Conservation (phyloP, 1,140 invertebrate species). For the Polyergus mexicanus region DNA sequence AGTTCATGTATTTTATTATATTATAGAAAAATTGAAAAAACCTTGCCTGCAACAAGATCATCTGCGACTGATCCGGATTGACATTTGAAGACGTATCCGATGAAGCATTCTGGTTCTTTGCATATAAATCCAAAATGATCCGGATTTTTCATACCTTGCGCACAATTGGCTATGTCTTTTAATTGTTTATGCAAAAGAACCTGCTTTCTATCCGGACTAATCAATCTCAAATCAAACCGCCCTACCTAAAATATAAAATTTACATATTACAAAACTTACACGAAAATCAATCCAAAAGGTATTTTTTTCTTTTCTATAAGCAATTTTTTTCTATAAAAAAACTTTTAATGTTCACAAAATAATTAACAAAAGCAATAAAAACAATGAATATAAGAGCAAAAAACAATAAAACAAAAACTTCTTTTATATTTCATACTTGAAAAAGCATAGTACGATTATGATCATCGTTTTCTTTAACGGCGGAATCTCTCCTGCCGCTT, state of each 20-base stretch:
- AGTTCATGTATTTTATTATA: conserved; percentile 30
- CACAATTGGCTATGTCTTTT: conserved; percentile 95
- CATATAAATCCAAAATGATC: conserved; percentile 98
- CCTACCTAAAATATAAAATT: conserved; percentile 89
- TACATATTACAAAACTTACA: conserved; percentile 6
- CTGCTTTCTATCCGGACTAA: conserved; percentile 96
- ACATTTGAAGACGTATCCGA: conserved; percentile 96
- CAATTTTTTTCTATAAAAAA: too few relatives aligned
- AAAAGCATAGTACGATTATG: conserved; percentile 97
- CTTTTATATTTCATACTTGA: conserved; percentile 88
- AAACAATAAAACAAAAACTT: conserved; percentile 23
- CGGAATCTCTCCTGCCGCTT: conserved; percentile 81
- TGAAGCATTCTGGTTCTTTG: conserved; percentile 91
- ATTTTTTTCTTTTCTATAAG: background rate
- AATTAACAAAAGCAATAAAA: background rate
- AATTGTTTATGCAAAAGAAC: conserved; percentile 95
- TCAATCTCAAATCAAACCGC: conserved; percentile 94
- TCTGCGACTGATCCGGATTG: conserved; percentile 93
- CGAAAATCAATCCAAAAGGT: conserved; percentile 1
- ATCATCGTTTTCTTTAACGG: conserved; percentile 86
- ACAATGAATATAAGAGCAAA: background rate
- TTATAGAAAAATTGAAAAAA: conserved; percentile 23
- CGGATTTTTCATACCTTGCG: conserved; percentile 92
- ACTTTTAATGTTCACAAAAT: background rate
- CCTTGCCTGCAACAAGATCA: conserved; percentile 92